Evolutionary conservation across 2,888 invertebrate genomes (phyloP), one percentile per base, ranked within the genome.

Genomic region (Galeopsomyia nigrocyanea): DNA sequence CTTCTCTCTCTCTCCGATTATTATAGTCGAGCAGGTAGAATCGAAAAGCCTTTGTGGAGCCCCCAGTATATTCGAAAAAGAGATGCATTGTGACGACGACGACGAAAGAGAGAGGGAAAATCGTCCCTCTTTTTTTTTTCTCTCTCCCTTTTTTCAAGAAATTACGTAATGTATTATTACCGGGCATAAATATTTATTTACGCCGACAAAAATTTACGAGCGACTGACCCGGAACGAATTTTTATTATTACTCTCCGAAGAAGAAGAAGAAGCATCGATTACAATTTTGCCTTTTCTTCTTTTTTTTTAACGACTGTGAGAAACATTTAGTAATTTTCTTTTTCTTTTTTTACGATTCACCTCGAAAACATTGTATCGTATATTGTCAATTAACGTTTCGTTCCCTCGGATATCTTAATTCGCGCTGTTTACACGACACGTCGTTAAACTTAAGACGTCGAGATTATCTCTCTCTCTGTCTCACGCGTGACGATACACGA

Each of bases 11-110:
- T 31, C 31, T 39, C 39, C 61, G 64, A 75, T 75, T 75, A 73
- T 75, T 73, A 69, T 75, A 64, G 66, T 66, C 51, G 58, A 70
- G 67, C 75, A 75, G 75, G 73, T 75, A 75, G 70, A 73, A 65
- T 73, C 73, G 56, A 68, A 67, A 73, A 66, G 66, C 55, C 63
- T 63, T 74, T 67, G 70, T 58, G 39, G 46, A 58, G 56, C n/a
- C 21, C 56, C 22, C 50, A 7, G 26, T 26, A 5, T 26, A 26
- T 39, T 56, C 57, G 60, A 68, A 64, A 67, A 26, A 26, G 26
- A 26, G 53, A 68, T 64, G 60, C 22, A 55, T 46, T 46, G 19
- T 17, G 14, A 56, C 19, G 21, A 19, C n/a, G 51, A 53, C 17
- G 19, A 53, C 3, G 53, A 3, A n/a, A 53, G 19, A 2, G 56